Conservation (phyloP, 2,888 invertebrate species). For the Alsophila aescularia region DNA sequence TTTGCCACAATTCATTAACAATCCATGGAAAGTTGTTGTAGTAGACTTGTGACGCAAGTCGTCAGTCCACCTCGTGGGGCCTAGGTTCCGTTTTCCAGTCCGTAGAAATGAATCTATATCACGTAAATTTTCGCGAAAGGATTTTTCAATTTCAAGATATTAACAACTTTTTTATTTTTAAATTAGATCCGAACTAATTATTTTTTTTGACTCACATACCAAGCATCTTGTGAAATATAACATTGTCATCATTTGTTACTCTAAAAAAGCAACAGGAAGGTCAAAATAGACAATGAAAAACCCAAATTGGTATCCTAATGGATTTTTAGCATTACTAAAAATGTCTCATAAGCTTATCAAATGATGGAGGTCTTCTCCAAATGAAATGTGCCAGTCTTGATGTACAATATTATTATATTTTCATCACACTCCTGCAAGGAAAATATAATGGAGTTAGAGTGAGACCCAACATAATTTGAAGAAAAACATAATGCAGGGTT, state of each 20-base stretch:
- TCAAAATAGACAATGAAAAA: constrained; percentile 33
- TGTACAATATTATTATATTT: constrained; percentile 55
- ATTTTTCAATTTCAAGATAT: no score
- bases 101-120: no score
- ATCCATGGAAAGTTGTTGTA: no score
- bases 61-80: no score
- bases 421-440: constrained; percentile 49
- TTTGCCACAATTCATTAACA: no score
- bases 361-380: constrained; percentile 76
- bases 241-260: background rate
- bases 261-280: background rate
- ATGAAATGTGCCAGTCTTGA: constrained; percentile 76
- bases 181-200: no score
- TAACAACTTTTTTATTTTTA: no score
- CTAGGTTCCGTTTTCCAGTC: no score
- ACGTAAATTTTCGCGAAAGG: no score
- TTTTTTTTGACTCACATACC: no score
- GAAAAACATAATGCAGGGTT: constrained; percentile 80
- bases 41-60: no score
- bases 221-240: no score
- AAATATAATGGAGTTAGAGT: constrained; percentile 37
- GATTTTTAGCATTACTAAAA: constrained; percentile 77
- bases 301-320: constrained; percentile 61
- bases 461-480: constrained; percentile 68
- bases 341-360: constrained; percentile 78